Percentiles rank a stretch among this genome's conserved stretches.
These are phyloP conservation scores for Imbricaverruca yamaguchii DNA, from an alignment of 2,888 invertebrate species.

Conservation along the genomic window DNA sequence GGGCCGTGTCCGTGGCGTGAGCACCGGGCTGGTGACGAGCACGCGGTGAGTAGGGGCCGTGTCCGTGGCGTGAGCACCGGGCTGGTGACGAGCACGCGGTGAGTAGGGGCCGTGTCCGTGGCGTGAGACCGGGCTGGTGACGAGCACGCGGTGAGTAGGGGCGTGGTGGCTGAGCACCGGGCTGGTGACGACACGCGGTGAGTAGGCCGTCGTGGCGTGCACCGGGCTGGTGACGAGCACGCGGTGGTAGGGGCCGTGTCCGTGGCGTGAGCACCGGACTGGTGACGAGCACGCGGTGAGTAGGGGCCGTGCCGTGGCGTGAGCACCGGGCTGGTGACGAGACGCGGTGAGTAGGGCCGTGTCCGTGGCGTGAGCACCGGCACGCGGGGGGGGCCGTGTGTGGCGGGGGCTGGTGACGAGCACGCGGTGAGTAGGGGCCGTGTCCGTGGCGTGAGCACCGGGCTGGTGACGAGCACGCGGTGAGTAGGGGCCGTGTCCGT, in stretches of 20 bases:
- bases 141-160: conserved; percentile 49
- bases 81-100: conserved; percentile 48
- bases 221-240: conserved; percentile 39
- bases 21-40: background rate
- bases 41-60: conserved; percentile 50
- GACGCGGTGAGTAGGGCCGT: conserved; percentile 53
- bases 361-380: background rate
- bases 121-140: background rate
- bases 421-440: conserved; percentile 50
- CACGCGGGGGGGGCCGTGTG: too few species aligned
- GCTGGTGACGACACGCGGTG: conserved; percentile 48
- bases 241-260: conserved; percentile 45
- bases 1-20: background rate
- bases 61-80: background rate
- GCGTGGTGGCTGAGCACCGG: background rate
- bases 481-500: conserved; percentile 36
- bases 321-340: background rate
- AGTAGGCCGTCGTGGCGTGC: conserved; percentile 34
- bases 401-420: too few species aligned
- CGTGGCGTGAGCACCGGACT: background rate
- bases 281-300: conserved; percentile 49
- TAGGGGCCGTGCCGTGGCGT: conserved; percentile 24
- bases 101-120: conserved; percentile 35
- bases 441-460: background rate
- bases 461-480: conserved; percentile 47